phyloP scores from a whole-genome alignment of 2,888 invertebrate species.

The Choristoneura rosaceana region DNA sequence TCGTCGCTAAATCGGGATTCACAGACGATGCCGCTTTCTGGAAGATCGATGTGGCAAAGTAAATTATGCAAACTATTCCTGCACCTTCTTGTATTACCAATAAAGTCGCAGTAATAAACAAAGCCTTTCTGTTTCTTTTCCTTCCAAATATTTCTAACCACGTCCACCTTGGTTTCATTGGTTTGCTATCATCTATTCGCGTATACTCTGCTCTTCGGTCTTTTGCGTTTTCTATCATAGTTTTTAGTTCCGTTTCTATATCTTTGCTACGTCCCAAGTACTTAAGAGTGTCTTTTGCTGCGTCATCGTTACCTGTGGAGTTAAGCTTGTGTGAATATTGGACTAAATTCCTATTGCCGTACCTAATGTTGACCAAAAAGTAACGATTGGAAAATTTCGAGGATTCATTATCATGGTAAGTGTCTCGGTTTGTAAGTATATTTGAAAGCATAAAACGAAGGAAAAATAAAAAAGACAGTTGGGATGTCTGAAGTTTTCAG shows the following conservation, averaged over 20 bases:
- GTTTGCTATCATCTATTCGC: neutral
- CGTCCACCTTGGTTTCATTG: constrained; percentile 11
- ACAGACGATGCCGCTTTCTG: constrained; percentile 55
- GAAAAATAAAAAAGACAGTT: too few species aligned
- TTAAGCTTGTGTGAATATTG: neutral
- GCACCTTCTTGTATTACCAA: constrained; percentile 55
- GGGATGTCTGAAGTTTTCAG: too few species aligned
- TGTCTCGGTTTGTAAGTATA: too few species aligned
- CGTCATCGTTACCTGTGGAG: neutral
- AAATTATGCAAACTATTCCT: constrained; percentile 55
- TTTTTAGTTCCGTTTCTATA: constrained; percentile 11
- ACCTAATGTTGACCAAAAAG: too few species aligned
- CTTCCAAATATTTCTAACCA: constrained; percentile 53
- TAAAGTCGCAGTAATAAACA: constrained; percentile 55
- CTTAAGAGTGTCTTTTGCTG: neutral
- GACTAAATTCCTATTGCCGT: too few species aligned
- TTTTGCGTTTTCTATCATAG: constrained; percentile 12
- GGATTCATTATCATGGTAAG: too few species aligned
- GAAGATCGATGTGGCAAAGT: constrained; percentile 60
- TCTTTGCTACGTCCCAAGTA: constrained; percentile 15
- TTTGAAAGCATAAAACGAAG: too few species aligned
- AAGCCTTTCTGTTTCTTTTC: constrained; percentile 56
- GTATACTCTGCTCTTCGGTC: neutral
- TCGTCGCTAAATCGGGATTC: constrained; percentile 56
- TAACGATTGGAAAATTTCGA: too few species aligned